Conservation (phyloP, 2,113 vertebrate genomes). For the Myrmecophaga tridactyla region DNA sequence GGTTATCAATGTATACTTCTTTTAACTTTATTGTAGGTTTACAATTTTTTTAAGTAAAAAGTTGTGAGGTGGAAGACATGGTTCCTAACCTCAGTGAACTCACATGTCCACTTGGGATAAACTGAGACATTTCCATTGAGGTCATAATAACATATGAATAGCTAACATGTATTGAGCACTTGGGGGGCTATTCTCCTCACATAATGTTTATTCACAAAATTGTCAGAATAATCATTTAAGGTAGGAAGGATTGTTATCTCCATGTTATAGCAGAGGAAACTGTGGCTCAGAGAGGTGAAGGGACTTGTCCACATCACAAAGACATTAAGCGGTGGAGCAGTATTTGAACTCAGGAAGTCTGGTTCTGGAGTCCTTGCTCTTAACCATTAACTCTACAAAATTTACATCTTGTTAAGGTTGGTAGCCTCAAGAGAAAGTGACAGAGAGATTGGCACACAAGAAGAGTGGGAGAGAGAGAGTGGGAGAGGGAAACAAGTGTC, state of each 20-base stretch:
- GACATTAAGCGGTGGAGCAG: background rate
- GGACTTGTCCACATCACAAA: background rate
- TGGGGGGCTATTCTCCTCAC: background rate
- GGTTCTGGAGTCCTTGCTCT: background rate
- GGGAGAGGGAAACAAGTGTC: too few species aligned
- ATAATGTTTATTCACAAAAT: conserved; percentile 9
- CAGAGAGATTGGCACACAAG: background rate
- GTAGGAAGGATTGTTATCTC: background rate
- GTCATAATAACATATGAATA: conserved; percentile 22
- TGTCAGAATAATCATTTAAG: conserved; percentile 2
- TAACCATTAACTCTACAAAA: conserved; percentile 1
- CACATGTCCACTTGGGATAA: background rate
- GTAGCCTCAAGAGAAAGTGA: background rate
- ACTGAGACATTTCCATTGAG: background rate
- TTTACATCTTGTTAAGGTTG: conserved; percentile 15
- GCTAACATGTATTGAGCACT: background rate
- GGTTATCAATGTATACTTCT: background rate
- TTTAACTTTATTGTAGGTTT: conserved; percentile 41
- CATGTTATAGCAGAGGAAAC: conserved; percentile 21
- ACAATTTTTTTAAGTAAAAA: background rate
- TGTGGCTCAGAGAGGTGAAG: background rate
- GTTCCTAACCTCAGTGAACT: background rate
- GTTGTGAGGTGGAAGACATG: background rate
- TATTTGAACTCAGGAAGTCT: background rate
- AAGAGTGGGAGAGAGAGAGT: background rate